Conservation (phyloP, 2,888 invertebrate genomes). For the Hyposoter dolosus region DNA sequence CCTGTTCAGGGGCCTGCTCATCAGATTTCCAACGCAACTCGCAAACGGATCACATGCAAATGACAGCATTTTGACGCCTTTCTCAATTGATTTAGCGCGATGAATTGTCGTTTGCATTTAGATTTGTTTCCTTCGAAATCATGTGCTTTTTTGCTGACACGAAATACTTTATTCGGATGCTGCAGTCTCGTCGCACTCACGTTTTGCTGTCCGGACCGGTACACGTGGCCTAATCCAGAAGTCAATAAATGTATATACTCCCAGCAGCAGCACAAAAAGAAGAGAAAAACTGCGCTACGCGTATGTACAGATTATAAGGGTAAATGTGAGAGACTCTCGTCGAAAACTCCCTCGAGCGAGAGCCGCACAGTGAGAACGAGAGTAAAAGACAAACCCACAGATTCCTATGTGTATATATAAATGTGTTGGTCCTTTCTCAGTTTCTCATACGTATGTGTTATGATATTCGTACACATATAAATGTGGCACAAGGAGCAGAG, state of each 20-base stretch:
- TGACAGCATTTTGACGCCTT: too few species aligned
- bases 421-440: constrained; percentile 1
- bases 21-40: too few species aligned
- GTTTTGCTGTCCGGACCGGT: background rate
- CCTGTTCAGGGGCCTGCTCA: too few species aligned
- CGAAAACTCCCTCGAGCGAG: background rate
- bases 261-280: background rate
- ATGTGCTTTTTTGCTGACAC: too few species aligned
- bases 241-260: background rate
- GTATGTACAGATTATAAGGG: background rate
- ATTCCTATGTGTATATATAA: constrained; percentile 20
- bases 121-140: too few species aligned
- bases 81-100: too few species aligned
- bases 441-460: constrained; percentile 46
- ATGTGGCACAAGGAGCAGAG: constrained; percentile 64
- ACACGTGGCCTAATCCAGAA: constrained; percentile 20
- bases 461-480: constrained; percentile 53
- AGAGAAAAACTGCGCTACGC: background rate
- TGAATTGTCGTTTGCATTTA: too few species aligned
- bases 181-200: too few species aligned
- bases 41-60: too few species aligned
- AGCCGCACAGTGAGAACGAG: constrained; percentile 8
- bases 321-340: constrained; percentile 12
- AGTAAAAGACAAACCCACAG: constrained; percentile 13
- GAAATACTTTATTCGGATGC: too few species aligned